Percentiles rank a stretch among this genome's conserved stretches.
Conservation (phyloP, 53 echinoderm and acorn worm species). For the Apostichopus leukothele region DNA sequence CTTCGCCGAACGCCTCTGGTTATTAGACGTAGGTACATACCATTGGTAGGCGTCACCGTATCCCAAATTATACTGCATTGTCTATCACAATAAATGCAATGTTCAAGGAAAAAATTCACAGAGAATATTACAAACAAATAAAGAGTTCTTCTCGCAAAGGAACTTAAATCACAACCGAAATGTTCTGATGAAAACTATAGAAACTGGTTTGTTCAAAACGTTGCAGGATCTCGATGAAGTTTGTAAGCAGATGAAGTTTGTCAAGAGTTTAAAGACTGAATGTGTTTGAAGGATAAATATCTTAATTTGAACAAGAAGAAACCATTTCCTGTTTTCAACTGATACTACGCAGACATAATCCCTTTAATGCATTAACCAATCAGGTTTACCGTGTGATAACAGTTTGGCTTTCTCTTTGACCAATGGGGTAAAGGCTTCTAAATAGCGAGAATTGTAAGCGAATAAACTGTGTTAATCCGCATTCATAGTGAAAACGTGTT, state of each 20-base stretch:
- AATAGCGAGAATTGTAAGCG: background rate
- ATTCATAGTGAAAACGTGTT: background rate
- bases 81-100: background rate
- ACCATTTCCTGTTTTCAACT: background rate
- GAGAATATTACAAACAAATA: too few species aligned
- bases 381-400: background rate
- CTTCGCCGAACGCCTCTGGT: background rate
- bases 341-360: background rate
- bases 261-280: background rate
- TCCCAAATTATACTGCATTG: background rate
- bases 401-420: background rate
- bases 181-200: too few species aligned
- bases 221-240: too few species aligned
- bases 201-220: too few species aligned
- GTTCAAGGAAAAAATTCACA: too few species aligned
- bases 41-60: background rate
- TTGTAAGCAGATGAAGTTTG: too few species aligned
- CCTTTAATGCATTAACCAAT: background rate
- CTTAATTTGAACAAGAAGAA: background rate
- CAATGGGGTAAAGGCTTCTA: background rate
- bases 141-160: too few species aligned
- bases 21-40: background rate
- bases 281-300: background rate
- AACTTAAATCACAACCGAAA: too few species aligned
- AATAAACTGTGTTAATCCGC: background rate